Conservation (phyloP, 2,888 invertebrate species). For the Lochmaea crataegi region DNA sequence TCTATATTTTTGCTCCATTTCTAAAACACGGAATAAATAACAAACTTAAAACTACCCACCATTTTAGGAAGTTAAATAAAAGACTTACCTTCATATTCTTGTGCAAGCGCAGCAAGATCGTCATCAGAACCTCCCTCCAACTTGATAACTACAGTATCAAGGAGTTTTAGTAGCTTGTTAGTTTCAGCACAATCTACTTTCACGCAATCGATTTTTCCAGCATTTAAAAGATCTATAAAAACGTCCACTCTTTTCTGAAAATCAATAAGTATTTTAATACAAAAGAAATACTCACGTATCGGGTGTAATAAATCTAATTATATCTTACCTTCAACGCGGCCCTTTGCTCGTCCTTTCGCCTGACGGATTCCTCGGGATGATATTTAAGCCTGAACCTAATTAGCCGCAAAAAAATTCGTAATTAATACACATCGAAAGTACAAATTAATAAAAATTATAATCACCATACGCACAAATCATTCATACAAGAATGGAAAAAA, state of each 20-base stretch:
- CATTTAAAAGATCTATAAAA: slow-evolving; percentile 85
- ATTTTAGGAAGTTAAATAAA: not conserved
- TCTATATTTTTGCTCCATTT: slow-evolving; percentile 57
- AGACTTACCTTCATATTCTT: slow-evolving; percentile 67
- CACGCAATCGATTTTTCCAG: slow-evolving; percentile 79
- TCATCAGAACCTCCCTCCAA: slow-evolving; percentile 93
- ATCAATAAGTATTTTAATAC: slow-evolving; percentile 6
- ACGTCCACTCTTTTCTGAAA: slow-evolving; percentile 86
- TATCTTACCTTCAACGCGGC: slow-evolving; percentile 78
- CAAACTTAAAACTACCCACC: not conserved
- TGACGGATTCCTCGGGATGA: slow-evolving; percentile 95
- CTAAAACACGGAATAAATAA: slow-evolving; percentile 41
- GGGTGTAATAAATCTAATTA: slow-evolving; percentile 9
- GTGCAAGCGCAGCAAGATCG: slow-evolving; percentile 88
- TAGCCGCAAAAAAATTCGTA: slow-evolving; percentile 38
- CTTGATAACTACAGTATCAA: slow-evolving; percentile 97
- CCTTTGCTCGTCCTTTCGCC: slow-evolving; percentile 88
- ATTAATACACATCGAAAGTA: slow-evolving; percentile 14
- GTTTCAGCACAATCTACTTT: slow-evolving; percentile 88
- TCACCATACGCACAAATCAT: slow-evolving; percentile 17
- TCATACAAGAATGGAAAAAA: slow-evolving; percentile 12
- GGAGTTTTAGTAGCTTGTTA: slow-evolving; percentile 83
- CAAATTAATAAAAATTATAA: not conserved
- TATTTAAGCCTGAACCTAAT: slow-evolving; percentile 98
- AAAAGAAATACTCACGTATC: not conserved